phyloP scores from a whole-genome alignment of 1,140 invertebrate genomes.

The Mercenaria mercenaria region DNA sequence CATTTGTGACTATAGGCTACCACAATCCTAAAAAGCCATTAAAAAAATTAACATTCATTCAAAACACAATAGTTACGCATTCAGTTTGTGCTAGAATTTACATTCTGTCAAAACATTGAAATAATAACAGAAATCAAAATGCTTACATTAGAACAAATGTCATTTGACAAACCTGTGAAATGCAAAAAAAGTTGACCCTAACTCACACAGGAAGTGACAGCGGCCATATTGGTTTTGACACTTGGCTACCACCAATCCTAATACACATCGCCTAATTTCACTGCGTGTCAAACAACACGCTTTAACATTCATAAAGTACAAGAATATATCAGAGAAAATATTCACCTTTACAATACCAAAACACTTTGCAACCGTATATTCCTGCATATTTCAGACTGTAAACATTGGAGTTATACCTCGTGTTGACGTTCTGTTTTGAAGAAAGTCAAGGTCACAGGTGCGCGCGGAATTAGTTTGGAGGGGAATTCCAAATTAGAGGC shows the following conservation, averaged over 20 bases:
- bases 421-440: constrained; percentile 54
- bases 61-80: no score
- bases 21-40: no score
- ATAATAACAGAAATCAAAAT: no score
- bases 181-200: neutral
- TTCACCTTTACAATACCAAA: constrained; percentile 34
- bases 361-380: constrained; percentile 15
- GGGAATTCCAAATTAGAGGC: constrained; percentile 25
- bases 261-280: neutral
- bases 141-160: no score
- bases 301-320: neutral
- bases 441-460: constrained; percentile 65
- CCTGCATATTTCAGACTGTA: constrained; percentile 29
- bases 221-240: constrained; percentile 68
- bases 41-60: no score
- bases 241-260: constrained; percentile 61
- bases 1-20: no score
- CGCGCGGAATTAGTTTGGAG: constrained; percentile 57
- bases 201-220: constrained; percentile 61
- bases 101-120: no score
- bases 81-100: no score
- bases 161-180: neutral
- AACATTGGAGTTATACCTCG: constrained; percentile 50
- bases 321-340: neutral
- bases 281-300: neutral